Percentiles rank a stretch among this genome's conserved stretches.
Conservation (phyloP, 2,113 vertebrate genomes). For the Tricholaema leucomelas region DNA sequence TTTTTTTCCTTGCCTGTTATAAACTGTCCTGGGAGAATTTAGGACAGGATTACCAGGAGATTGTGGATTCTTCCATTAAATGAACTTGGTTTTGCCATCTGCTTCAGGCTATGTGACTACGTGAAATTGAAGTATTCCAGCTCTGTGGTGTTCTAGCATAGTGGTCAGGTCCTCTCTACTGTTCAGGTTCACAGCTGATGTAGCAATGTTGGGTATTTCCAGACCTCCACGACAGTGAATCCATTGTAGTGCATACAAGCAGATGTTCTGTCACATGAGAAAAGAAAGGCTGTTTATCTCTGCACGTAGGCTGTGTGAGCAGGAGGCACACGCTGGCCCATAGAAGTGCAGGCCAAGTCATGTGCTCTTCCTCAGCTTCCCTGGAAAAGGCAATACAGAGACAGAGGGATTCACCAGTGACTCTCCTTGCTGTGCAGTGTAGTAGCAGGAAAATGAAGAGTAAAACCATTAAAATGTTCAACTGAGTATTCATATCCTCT, state of each 20-base stretch:
- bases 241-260: constrained; percentile 4
- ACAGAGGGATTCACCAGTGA: background rate
- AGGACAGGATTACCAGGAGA: constrained; percentile 93
- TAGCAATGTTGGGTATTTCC: background rate
- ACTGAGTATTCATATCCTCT: background rate
- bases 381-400: background rate
- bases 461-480: background rate
- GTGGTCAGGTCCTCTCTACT: constrained; percentile 19
- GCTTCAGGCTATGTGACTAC: background rate
- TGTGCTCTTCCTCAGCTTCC: background rate
- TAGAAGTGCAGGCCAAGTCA: background rate
- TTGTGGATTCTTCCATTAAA: constrained; percentile 94
- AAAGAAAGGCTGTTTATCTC: constrained; percentile 6
- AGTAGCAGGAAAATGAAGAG: background rate
- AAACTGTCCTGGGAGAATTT: constrained; percentile 91
- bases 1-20: constrained; percentile 89
- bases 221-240: background rate
- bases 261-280: background rate
- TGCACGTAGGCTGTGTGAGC: background rate
- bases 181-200: background rate
- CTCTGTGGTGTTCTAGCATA: constrained; percentile 1
- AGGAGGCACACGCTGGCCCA: constrained; percentile 12
- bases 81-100: constrained; percentile 61
- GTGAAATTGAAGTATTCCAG: background rate
- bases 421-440: background rate